Percentiles rank a stretch among this genome's conserved stretches.
Conservation (phyloP, 23 tunicate species). For the Halocynthia aurantium region DNA sequence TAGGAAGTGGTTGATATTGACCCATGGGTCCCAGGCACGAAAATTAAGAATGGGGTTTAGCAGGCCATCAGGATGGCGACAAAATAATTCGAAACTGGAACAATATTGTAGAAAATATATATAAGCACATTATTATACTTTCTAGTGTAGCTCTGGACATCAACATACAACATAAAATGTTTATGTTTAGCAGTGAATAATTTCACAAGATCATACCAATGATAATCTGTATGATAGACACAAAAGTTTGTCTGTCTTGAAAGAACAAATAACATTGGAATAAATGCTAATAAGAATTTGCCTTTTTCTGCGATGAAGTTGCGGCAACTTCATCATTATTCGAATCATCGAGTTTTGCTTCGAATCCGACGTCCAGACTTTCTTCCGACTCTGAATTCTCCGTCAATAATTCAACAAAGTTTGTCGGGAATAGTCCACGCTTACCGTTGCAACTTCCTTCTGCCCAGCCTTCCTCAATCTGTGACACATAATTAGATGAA, state of each 20-base stretch:
- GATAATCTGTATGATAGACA: too few relatives aligned
- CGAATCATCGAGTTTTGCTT: background rate
- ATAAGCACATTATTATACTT: background rate
- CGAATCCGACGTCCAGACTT: background rate
- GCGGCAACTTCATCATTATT: slow-evolving; percentile 1
- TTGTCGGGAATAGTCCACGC: slow-evolving; percentile 90
- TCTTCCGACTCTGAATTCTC: slow-evolving; percentile 12
- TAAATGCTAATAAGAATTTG: background rate
- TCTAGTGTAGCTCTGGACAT: too few relatives aligned
- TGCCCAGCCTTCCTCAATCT: slow-evolving; percentile 97
- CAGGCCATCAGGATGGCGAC: background rate
- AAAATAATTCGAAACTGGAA: background rate
- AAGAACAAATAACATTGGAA: too few relatives aligned
- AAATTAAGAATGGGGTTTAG: background rate
- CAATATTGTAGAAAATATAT: background rate
- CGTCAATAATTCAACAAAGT: slow-evolving; percentile 36
- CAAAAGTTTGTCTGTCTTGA: too few relatives aligned
- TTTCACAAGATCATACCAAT: too few relatives aligned
- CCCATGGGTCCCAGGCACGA: background rate
- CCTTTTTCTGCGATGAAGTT: slow-evolving; percentile 27
- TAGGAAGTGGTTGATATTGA: background rate
- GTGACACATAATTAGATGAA: background rate
- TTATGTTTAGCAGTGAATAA: too few relatives aligned
- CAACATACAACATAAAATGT: too few relatives aligned
- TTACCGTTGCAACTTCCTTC: slow-evolving; percentile 56